These are phyloP conservation scores for Leptobrachium ailaonicum DNA, from an alignment of 2,113 vertebrate genomes.

Conservation along the genomic window DNA sequence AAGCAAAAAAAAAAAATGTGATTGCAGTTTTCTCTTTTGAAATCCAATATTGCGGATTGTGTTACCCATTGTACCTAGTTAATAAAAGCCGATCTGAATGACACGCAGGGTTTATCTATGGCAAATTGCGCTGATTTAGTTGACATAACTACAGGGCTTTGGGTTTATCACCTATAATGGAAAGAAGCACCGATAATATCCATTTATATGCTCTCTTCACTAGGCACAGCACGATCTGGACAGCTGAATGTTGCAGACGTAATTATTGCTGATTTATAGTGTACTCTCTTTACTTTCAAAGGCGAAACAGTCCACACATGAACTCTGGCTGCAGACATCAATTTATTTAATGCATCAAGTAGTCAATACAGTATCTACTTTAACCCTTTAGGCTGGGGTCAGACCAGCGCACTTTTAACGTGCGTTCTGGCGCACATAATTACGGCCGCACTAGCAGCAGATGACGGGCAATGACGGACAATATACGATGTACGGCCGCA, in stretches of 20 bases:
- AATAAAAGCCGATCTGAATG: slow-evolving; percentile 3
- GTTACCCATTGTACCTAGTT: slow-evolving; percentile 25
- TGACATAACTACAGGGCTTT: slow-evolving; percentile 14
- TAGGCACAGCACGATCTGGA: slow-evolving; percentile 25
- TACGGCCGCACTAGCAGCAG: too few species aligned
- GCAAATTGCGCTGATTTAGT: slow-evolving; percentile 27
- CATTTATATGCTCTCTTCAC: slow-evolving; percentile 26
- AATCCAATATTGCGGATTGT: slow-evolving; percentile 19
- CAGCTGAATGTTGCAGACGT: slow-evolving; percentile 28
- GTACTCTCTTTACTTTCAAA: slow-evolving; percentile 32
- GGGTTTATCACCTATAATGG: slow-evolving; percentile 41
- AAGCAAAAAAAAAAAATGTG: neutral
- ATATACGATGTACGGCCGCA: too few species aligned
- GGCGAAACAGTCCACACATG: slow-evolving; percentile 27
- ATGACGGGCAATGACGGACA: too few species aligned
- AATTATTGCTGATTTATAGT: slow-evolving; percentile 37
- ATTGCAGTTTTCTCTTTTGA: slow-evolving; percentile 5
- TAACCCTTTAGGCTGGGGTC: slow-evolving; percentile 3
- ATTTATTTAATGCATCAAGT: slow-evolving; percentile 32
- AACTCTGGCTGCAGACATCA: slow-evolving; percentile 30
- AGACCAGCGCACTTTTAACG: too few species aligned
- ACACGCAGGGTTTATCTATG: slow-evolving; percentile 25
- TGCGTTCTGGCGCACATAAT: too few species aligned
- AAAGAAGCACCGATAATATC: slow-evolving; percentile 30
- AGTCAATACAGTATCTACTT: slow-evolving; percentile 29